phyloP scores from a whole-genome alignment of 2,888 invertebrate species.

The Sminthurides aquaticus region DNA sequence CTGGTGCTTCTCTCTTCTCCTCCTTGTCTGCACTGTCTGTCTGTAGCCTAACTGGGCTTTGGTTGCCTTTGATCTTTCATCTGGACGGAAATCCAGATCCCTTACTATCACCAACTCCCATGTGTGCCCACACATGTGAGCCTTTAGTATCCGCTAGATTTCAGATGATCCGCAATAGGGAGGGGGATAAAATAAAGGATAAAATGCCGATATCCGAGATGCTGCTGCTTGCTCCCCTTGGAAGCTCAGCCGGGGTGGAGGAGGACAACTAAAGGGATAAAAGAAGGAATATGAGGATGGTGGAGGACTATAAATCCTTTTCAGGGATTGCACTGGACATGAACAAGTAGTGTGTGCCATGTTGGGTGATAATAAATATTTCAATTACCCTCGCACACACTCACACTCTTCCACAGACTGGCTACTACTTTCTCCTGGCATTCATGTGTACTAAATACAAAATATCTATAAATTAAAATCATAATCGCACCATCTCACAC shows the following conservation, averaged over 20 bases:
- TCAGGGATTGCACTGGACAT: constrained; percentile 23
- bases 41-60: not conserved
- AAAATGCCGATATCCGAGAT: not conserved
- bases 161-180: not conserved
- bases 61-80: constrained; percentile 8
- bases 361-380: constrained; percentile 22
- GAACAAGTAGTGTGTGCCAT: constrained; percentile 22
- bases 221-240: no score
- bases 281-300: no score
- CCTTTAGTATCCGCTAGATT: not conserved
- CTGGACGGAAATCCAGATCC: constrained; percentile 1
- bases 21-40: not conserved
- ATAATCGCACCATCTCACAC: not conserved
- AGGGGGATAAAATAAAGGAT: not conserved
- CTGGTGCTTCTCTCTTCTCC: no score
- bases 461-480: not conserved
- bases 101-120: constrained; percentile 4
- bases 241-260: no score
- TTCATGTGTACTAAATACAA: not conserved
- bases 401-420: not conserved
- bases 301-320: constrained; percentile 20
- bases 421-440: not conserved
- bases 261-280: no score
- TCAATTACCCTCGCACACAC: constrained; percentile 14
- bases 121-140: constrained; percentile 8